Evolutionary conservation across 2,797 vertebrate genomes (phyloP), one percentile per base, ranked within the genome.

Genomic region (Delichon dasypus): DNA sequence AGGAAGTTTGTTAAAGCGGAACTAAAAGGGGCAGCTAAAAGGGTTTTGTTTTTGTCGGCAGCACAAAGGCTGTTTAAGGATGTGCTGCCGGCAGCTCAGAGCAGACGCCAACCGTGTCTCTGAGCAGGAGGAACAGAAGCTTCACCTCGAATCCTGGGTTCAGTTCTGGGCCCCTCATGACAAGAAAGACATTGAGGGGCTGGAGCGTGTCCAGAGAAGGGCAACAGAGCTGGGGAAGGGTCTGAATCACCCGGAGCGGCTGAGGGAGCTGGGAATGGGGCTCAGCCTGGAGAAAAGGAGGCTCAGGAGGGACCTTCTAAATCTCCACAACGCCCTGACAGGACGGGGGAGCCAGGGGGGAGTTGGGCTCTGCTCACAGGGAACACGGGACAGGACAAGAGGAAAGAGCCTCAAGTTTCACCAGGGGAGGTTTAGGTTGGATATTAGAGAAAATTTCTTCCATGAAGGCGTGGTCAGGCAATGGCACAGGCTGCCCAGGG

Each of bases 11-110:
- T 68, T 81, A 78, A 83, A 96, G 88, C 25, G 9, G 95, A 95
- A 96, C 93, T 83, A 55, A 83, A 76, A 90, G 62, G 60, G 71
- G 58, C 62, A 90, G 80, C 92, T 81, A 53, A 58, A 72, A 88
- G 75, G 65, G 85, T 51, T 83, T 50, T 5, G 51, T 44, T 90
- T 92, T 51, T 65, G 85, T 88, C 55, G 0, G 85, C 73, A 89
- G 88, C 82, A 94, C 95, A 95, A 91, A 83, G 72, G 82, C 72
- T 89, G 36, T 88, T 94, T 89, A 79, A 88, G 91, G 93, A 82
- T 89, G 93, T 57, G 58, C 38, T 74, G 72, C 72, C 0, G 1
- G 78, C 16, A 3, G 81, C 87, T 91, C 22, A 3, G 78, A 92
- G 87, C 79, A 80, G 25, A 89, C 72, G 91, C 75, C 87, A 85